Evolutionary conservation across 2,888 invertebrate genomes (phyloP).

Genomic region (Oegoconia quadripuncta): DNA sequence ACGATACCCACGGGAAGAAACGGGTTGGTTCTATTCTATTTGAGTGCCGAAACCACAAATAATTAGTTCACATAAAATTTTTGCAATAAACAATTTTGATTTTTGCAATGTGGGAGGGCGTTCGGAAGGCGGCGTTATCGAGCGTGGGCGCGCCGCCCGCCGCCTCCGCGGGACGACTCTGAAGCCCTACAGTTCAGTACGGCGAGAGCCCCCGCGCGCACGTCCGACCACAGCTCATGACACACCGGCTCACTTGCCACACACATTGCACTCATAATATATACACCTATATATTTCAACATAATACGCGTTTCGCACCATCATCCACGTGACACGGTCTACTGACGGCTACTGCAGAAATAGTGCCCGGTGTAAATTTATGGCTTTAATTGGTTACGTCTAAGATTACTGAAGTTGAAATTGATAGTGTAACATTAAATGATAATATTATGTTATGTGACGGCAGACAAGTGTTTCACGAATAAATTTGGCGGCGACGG

Average conservation of each 20-base stretch:
- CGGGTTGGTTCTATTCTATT: no score
- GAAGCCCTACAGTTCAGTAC: constrained; percentile 69
- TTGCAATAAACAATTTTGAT: constrained; percentile 51
- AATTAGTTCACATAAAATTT: background rate
- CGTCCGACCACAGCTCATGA: constrained; percentile 19
- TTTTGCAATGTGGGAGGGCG: constrained; percentile 73
- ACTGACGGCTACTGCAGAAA: background rate
- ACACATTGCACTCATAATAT: constrained; percentile 24
- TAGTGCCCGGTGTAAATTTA: constrained; percentile 23
- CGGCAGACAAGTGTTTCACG: constrained; percentile 55
- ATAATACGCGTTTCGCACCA: constrained; percentile 7
- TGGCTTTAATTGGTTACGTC: constrained; percentile 26
- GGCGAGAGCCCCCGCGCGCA: constrained; percentile 46
- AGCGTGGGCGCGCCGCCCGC: constrained; percentile 71
- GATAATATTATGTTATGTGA: constrained; percentile 61
- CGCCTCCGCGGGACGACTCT: constrained; percentile 42
- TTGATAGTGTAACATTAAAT: constrained; percentile 52
- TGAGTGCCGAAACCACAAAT: no score
- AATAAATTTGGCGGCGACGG: constrained; percentile 58
- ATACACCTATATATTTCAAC: constrained; percentile 13
- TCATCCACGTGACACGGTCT: constrained; percentile 11
- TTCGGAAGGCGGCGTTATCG: constrained; percentile 71
- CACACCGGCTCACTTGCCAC: constrained; percentile 16
- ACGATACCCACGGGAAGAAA: no score
- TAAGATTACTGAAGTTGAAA: constrained; percentile 29